A percentile compares a stretch with the other conserved stretches of the same genome.
Conservation (phyloP, 2,797 vertebrate genomes). For the Tachyglossus aculeatus region DNA sequence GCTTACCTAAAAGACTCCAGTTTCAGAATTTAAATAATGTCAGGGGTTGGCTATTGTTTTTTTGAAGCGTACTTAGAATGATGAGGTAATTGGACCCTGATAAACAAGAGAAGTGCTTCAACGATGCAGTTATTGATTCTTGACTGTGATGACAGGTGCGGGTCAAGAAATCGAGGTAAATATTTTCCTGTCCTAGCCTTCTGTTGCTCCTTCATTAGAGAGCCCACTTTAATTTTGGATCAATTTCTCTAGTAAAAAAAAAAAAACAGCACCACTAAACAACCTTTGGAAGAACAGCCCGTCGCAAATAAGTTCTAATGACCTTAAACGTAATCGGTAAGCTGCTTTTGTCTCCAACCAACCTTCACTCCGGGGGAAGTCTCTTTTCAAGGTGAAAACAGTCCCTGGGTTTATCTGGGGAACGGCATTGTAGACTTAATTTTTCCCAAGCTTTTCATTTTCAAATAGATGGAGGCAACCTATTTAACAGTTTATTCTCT, state of each 20-base stretch:
- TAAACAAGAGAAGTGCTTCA: neutral
- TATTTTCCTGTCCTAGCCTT: conserved; percentile 33
- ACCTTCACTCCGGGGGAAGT: conserved; percentile 46
- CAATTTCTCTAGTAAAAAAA: neutral
- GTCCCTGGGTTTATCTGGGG: conserved; percentile 69
- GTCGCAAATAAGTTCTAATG: conserved; percentile 54
- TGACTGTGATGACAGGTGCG: too few relatives aligned
- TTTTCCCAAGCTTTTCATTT: conserved; percentile 92
- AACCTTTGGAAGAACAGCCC: too few relatives aligned
- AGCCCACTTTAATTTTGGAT: neutral
- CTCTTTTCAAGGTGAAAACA: conserved; percentile 80
- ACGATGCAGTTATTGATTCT: neutral
- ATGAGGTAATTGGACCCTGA: conserved; percentile 45
- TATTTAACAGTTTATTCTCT: conserved; percentile 90
- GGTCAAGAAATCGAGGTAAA: conserved; percentile 45
- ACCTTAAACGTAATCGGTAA: conserved; percentile 60
- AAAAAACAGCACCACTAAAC: too few relatives aligned
- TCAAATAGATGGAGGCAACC: conserved; percentile 89
- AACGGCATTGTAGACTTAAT: conserved; percentile 82
- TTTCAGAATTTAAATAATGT: conserved; percentile 53
- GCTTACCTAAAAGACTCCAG: conserved; percentile 37
- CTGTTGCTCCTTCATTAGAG: neutral
- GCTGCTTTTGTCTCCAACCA: conserved; percentile 70
- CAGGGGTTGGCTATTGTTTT: too few relatives aligned
- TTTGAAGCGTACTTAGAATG: too few relatives aligned